phyloP scores from a whole-genome alignment of 2,797 vertebrate genomes.

The Tiaroga cobitis region DNA sequence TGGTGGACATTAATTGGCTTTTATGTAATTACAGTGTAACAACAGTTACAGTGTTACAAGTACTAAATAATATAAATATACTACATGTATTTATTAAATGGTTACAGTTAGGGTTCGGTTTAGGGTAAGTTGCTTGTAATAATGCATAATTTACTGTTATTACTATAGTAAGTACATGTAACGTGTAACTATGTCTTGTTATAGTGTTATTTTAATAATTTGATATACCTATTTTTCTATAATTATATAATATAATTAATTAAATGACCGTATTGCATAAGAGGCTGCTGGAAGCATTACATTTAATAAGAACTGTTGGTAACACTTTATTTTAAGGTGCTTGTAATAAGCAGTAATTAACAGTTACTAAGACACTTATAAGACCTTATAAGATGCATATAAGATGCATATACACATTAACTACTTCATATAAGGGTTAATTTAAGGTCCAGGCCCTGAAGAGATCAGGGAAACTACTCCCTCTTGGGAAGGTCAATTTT shows the following conservation, averaged over 20 bases:
- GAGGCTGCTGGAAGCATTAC: not conserved
- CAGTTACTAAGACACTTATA: too few relatives aligned
- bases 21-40: not conserved
- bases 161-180: not conserved
- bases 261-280: too few relatives aligned
- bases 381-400: too few relatives aligned
- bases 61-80: not conserved
- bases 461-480: too few relatives aligned
- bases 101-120: not conserved
- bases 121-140: too few relatives aligned
- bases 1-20: not conserved
- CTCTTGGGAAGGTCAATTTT: too few relatives aligned
- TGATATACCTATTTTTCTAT: not conserved
- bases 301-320: not conserved
- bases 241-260: not conserved
- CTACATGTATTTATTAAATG: not conserved
- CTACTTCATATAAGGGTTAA: too few relatives aligned
- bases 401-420: too few relatives aligned
- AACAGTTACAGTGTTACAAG: not conserved
- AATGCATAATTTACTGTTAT: not conserved
- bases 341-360: too few relatives aligned
- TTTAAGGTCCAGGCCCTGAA: too few relatives aligned
- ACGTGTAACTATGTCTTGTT: not conserved
- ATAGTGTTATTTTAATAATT: too few relatives aligned
- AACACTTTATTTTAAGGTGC: too few relatives aligned